Evolutionary conservation across 2,888 invertebrate genomes (phyloP), one percentile per base, ranked within the genome.

Genomic region (Hypselothyrea guttata): DNA sequence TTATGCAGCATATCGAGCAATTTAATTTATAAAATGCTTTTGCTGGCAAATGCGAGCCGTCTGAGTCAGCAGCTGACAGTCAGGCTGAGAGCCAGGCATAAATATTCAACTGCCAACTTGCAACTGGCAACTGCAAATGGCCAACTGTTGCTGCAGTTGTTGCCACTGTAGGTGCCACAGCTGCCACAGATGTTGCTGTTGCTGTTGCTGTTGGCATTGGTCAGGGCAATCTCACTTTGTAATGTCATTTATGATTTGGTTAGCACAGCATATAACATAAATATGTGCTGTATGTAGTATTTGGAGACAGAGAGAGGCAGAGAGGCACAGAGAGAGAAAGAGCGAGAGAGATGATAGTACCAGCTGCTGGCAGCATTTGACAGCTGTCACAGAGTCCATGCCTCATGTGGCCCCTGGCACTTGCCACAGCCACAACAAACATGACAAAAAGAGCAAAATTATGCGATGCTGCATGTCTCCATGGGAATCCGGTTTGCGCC

Each of bases 171-270:
- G n/a, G 8, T 8, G 16, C 22, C 13, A 8, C 27, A 5, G n/a
- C n/a, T 7, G 33, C 40, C 4, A 7, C 44, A 30, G 38, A 30
- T 47, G 51, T 65, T 37, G 52, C 68, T 44, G 44, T 34, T 40
- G 62, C 3, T 48, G 33, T 33, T 27, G 30, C 4, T 35, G 40
- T 9, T n/a, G 42, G 15, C 46, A 12, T 4, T 55, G 47, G 30
- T 48, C 54, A 46, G 46, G 31, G 66, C 71, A 71, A 68, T 59
- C 54, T 47, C 49, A 47, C 44, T 66, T 55, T 76, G 66, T 75
- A 73, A 79, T 75, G 60, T 62, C 77, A 76, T 83, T 76, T 83
- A 69, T 79, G 84, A 79, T 83, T 83, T 72, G 81, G 48, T 56
- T 71, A 48, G 67, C 61, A 52, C 49, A 44, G 46, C 45, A 31